A percentile compares a stretch with the other conserved stretches of the same genome.
phyloP scores from a whole-genome alignment of 2,113 vertebrate genomes.

The Paracanthobrama guichenoti region DNA sequence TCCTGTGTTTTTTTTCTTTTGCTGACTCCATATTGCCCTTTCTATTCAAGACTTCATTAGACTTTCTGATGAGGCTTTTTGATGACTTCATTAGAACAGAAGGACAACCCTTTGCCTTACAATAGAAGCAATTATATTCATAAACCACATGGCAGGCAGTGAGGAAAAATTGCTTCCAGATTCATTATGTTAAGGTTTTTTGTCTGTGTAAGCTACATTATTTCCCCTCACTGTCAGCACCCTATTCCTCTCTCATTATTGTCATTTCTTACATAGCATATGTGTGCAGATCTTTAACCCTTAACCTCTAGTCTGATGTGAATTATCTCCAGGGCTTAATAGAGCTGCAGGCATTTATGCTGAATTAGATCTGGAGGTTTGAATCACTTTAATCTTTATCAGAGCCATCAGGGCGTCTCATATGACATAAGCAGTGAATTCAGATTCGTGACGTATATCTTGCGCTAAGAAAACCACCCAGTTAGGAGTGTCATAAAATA shows the following conservation, averaged over 20 bases:
- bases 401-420: too few relatives aligned
- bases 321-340: constrained; percentile 7
- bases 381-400: background rate
- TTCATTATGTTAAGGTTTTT: too few relatives aligned
- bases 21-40: too few relatives aligned
- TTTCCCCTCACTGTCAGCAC: background rate
- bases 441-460: too few relatives aligned
- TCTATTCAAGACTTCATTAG: too few relatives aligned
- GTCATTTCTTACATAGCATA: background rate
- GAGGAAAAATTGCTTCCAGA: background rate
- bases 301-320: background rate
- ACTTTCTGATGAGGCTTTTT: too few relatives aligned
- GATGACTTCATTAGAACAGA: constrained; percentile 64
- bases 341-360: background rate
- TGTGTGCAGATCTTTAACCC: background rate
- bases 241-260: background rate
- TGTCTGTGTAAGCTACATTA: too few relatives aligned
- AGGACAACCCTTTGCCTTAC: constrained; percentile 51
- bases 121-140: constrained; percentile 58
- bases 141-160: background rate
- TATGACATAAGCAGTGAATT: too few relatives aligned
- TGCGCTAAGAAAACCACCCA: too few relatives aligned
- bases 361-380: background rate
- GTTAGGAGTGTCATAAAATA: too few relatives aligned
- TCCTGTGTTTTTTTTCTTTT: too few relatives aligned